Evolutionary conservation across 2,888 invertebrate genomes (phyloP), one percentile per base, ranked within the genome.

Genomic region (Dryobotodes eremita): DNA sequence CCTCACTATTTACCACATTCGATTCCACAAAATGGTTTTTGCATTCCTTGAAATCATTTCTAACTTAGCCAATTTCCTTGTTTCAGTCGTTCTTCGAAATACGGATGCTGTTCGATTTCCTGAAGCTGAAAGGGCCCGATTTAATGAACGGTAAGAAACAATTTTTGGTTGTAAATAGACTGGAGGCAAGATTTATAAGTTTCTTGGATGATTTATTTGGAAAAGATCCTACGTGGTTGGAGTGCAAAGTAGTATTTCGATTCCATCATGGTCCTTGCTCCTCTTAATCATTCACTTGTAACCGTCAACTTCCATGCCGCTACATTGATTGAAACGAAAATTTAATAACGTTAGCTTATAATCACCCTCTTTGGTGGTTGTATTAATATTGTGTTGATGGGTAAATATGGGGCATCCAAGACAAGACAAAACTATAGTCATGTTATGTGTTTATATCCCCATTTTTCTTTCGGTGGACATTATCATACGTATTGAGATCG

Each of bases 1-100:
- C 4, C 2, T 15, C 5, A 50, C 50, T 66, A 36, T 36, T 53
- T 15, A 46, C 77, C 64, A 65, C 31, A 78, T 85, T 75, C 53
- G 64, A 71, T 77, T 77, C 17, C 66, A 64, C 42, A 50, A 71
- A 86, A 69, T 53, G 50, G n/a, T 59, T 61, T 86, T 78, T 69
- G 13, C 71, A 59, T 79, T 61, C 48, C 61, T 15, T 20, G 73
- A 77, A 86, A 84, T 76, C 74, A 53, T 74, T 77, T 83, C 75
- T 86, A 83, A 90, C 79, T 77, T 75, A 80, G 65, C 71, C 79
- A 85, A 88, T 89, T 91, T 90, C 87, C 86, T 90, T 91, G 91
- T 90, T 90, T 46, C 90, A 91, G 90, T 55, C 77, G 71, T 78
- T 26, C 82, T 80, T 55, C 85, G 80, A 75, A 80, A 75, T 61